Evolutionary conservation across 2,113 vertebrate species (phyloP).

Genomic region (Strigops habroptila): DNA sequence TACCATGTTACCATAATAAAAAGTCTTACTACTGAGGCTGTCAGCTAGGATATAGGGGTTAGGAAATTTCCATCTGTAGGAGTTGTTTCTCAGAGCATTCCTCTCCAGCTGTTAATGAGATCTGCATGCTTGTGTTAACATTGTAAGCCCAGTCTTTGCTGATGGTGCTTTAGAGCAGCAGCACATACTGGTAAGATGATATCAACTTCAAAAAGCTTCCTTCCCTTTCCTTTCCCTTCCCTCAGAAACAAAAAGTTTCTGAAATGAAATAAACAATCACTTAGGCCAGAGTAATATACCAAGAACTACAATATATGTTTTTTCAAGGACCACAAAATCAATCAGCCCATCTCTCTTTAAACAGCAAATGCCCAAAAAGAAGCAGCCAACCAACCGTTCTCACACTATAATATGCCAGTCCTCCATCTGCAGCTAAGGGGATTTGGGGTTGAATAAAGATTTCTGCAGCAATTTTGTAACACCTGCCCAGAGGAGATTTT

Average conservation of each 20-base stretch:
- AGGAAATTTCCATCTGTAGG: slow-evolving; percentile 79
- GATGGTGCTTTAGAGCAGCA: not conserved
- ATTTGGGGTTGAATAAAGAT: not conserved
- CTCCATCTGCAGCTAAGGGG: too few relatives aligned
- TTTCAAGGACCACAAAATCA: not conserved
- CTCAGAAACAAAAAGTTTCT: too few relatives aligned
- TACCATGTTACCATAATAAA: not conserved
- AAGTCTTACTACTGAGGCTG: slow-evolving; percentile 71
- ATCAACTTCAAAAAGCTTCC: slow-evolving; percentile 77
- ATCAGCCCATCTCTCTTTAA: not conserved
- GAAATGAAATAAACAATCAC: not conserved
- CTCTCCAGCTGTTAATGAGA: slow-evolving; percentile 63
- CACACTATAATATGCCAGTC: not conserved
- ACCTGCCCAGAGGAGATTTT: not conserved
- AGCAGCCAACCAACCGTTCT: not conserved
- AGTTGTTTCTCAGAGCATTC: slow-evolving; percentile 72
- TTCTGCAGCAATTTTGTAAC: not conserved
- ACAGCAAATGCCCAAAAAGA: not conserved
- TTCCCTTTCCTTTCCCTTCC: too few relatives aligned
- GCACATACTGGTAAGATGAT: slow-evolving; percentile 55
- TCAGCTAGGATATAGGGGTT: slow-evolving; percentile 82
- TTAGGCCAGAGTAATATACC: not conserved
- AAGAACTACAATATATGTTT: not conserved
- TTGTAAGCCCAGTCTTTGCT: not conserved
- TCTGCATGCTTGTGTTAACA: not conserved